These are phyloP conservation scores for Azemiops feae DNA, from an alignment of 2,113 vertebrate species.

Conservation along the genomic window DNA sequence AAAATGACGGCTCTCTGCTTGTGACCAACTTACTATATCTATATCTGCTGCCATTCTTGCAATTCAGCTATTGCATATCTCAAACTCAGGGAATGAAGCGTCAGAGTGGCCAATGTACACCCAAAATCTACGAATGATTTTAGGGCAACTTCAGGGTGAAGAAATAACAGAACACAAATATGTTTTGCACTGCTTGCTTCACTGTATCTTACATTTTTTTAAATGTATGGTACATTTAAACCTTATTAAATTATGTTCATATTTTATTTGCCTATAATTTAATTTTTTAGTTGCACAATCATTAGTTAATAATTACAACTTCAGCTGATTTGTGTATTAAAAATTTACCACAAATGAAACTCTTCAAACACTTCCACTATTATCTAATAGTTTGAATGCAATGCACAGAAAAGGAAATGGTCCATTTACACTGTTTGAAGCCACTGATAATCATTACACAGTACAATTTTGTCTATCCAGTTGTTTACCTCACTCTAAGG, in stretches of 20 bases:
- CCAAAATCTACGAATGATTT: not conserved
- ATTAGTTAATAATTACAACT: not conserved
- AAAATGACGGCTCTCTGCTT: not conserved
- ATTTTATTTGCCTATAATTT: conserved; percentile 1
- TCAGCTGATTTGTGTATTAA: not conserved
- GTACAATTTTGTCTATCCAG: not conserved
- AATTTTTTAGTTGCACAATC: not conserved
- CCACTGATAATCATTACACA: not conserved
- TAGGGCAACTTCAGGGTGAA: not conserved
- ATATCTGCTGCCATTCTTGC: not conserved
- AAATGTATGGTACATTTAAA: too few species aligned
- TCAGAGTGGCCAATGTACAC: not conserved
- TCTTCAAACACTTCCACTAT: not conserved
- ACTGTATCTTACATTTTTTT: not conserved
- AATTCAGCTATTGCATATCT: not conserved
- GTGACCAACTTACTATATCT: not conserved
- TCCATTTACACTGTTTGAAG: not conserved
- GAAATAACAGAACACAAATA: not conserved
- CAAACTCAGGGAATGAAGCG: not conserved
- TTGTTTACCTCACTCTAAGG: not conserved
- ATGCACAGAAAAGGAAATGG: not conserved
- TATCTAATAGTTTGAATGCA: not conserved
- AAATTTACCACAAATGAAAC: not conserved
- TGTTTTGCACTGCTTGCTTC: not conserved
- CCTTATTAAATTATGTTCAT: not conserved